Conservation (phyloP, 2,888 invertebrate species). For the Dione juno region DNA sequence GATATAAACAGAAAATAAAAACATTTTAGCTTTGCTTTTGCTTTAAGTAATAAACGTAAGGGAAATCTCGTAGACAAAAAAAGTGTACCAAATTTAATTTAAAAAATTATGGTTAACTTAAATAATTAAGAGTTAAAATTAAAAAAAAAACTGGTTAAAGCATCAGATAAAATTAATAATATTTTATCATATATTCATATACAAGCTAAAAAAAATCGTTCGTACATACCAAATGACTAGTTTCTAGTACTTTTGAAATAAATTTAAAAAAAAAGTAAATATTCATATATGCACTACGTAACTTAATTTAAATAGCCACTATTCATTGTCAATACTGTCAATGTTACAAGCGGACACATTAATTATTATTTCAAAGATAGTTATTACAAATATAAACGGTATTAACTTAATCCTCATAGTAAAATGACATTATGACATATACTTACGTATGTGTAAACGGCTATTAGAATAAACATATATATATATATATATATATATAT, state of each 20-base stretch:
- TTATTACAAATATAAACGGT: slow-evolving; percentile 5
- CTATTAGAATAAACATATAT: slow-evolving; percentile 20
- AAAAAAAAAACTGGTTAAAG: too few relatives aligned
- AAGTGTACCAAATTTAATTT: too few relatives aligned
- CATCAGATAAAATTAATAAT: too few relatives aligned
- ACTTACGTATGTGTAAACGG: slow-evolving; percentile 29
- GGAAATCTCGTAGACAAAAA: too few relatives aligned
- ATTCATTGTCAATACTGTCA: background rate
- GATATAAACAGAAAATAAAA: too few relatives aligned
- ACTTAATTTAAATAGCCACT: background rate
- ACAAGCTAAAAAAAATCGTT: too few relatives aligned
- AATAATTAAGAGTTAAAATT: too few relatives aligned
- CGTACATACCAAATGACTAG: too few relatives aligned
- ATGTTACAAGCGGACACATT: background rate
- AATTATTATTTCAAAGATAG: slow-evolving; percentile 19
- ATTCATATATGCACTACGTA: background rate
- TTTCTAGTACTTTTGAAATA: background rate
- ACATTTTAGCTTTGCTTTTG: too few relatives aligned
- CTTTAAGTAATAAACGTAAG: too few relatives aligned
- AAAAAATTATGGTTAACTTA: too few relatives aligned
- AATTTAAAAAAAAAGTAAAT: background rate
- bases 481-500: background rate
- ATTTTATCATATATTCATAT: too few relatives aligned
- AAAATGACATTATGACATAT: slow-evolving; percentile 28
- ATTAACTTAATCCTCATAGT: slow-evolving; percentile 13